Evolutionary conservation across 2,888 invertebrate species (phyloP).

Genomic region (Scaptomyza tumidula): DNA sequence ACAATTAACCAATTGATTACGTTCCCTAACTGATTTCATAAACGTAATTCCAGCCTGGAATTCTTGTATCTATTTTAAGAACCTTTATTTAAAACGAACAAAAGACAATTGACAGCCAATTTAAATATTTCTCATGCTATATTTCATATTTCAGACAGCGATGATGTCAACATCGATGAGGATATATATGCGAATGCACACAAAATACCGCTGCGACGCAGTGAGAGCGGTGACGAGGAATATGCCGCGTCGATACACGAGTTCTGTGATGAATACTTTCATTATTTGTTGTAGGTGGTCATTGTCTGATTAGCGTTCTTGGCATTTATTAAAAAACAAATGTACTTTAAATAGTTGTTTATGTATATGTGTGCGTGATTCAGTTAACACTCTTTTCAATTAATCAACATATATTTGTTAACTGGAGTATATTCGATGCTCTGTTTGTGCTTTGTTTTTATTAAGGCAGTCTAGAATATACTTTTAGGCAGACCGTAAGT

Average conservation of each 20-base stretch:
- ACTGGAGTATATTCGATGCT: conserved; percentile 8
- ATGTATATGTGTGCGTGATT: conserved; percentile 3
- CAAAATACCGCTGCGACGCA: conserved; percentile 76
- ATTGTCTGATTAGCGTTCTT: conserved; percentile 14
- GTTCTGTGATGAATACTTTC: conserved; percentile 81
- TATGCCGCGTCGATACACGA: conserved; percentile 70
- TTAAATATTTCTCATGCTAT: conserved; percentile 7
- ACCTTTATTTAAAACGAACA: neutral
- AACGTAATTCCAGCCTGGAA: neutral
- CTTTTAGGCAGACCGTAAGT: conserved; percentile 44
- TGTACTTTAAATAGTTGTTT: conserved; percentile 21
- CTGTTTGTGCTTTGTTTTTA: conserved; percentile 28
- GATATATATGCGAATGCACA: conserved; percentile 83
- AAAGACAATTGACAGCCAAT: conserved; percentile 34
- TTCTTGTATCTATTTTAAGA: neutral
- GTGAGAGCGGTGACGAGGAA: conserved; percentile 81
- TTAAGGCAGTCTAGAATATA: conserved; percentile 36
- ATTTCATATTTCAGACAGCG: conserved; percentile 41
- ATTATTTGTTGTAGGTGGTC: conserved; percentile 67
- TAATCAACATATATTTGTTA: neutral
- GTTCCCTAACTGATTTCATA: neutral
- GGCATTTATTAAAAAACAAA: conserved; percentile 24
- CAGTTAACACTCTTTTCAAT: neutral
- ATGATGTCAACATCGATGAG: conserved; percentile 79
- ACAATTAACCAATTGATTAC: too few relatives aligned